Percentiles rank a stretch among this genome's conserved stretches.
Conservation (phyloP, 2,113 vertebrate species). For the Nibea coibor region DNA sequence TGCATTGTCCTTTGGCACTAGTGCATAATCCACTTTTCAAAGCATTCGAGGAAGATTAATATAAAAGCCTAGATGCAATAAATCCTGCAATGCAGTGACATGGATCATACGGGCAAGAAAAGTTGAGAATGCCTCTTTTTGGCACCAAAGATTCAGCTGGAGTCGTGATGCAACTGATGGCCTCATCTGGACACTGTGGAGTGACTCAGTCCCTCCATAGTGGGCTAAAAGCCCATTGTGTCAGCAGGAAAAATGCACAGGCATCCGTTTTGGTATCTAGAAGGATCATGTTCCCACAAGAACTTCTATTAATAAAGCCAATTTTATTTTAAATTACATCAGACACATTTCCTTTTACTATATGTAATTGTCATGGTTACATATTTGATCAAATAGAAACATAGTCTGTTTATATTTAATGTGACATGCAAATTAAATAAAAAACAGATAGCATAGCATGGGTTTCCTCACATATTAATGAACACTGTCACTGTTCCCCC, state of each 20-base stretch:
- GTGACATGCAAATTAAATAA: not conserved
- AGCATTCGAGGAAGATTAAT: slow-evolving; percentile 41
- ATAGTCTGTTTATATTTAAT: not conserved
- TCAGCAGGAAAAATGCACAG: not conserved
- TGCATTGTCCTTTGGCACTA: slow-evolving; percentile 37
- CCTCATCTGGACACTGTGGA: slow-evolving; percentile 16
- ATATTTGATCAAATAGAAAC: not conserved
- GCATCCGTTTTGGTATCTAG: not conserved
- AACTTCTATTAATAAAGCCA: not conserved
- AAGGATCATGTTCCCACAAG: not conserved
- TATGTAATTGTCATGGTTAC: not conserved
- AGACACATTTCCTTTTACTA: not conserved
- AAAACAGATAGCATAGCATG: not conserved
- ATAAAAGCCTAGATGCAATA: slow-evolving; percentile 50
- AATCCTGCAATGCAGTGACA: slow-evolving; percentile 39
- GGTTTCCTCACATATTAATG: too few species aligned
- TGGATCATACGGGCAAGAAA: not conserved
- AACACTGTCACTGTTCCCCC: too few species aligned
- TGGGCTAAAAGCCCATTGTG: not conserved
- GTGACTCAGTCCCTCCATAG: slow-evolving; percentile 4
- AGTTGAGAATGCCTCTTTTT: slow-evolving; percentile 24
- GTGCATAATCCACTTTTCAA: slow-evolving; percentile 50
- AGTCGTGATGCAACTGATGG: slow-evolving; percentile 25
- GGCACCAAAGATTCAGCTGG: slow-evolving; percentile 25
- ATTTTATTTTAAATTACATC: not conserved